Evolutionary conservation across 64 coral and sea anemone genomes (phyloP).

Genomic region (Platygyra sinensis): DNA sequence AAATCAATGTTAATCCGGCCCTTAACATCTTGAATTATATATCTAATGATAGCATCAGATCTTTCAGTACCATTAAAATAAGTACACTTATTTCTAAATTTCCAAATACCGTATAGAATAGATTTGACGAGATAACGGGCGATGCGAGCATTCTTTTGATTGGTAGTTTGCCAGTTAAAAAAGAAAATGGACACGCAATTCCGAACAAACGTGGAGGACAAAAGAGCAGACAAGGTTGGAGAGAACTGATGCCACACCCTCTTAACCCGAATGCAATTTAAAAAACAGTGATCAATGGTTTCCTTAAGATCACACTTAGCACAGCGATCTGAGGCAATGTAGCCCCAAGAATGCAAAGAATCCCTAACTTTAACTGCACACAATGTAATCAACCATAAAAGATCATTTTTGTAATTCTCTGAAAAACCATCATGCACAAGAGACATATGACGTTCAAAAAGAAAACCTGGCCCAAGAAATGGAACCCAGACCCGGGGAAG

Average conservation of each 20-base stretch:
- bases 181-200: neutral
- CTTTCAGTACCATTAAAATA: neutral
- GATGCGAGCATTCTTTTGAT: neutral
- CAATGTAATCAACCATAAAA: neutral
- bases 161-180: neutral
- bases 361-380: neutral
- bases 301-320: neutral
- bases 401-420: neutral
- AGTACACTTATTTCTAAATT: neutral
- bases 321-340: neutral
- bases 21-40: too few species aligned
- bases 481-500: too few species aligned
- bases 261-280: neutral
- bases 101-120: neutral
- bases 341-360: neutral
- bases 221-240: neutral
- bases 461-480: too few species aligned
- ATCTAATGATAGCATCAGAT: too few species aligned
- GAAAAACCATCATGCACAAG: too few species aligned
- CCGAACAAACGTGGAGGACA: neutral
- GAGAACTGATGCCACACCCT: neutral
- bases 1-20: too few species aligned
- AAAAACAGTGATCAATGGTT: constrained; percentile 17
- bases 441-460: too few species aligned
- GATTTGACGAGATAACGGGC: neutral